phyloP scores from a whole-genome alignment of 2,113 vertebrate species.

The Pteruthius melanotis region DNA sequence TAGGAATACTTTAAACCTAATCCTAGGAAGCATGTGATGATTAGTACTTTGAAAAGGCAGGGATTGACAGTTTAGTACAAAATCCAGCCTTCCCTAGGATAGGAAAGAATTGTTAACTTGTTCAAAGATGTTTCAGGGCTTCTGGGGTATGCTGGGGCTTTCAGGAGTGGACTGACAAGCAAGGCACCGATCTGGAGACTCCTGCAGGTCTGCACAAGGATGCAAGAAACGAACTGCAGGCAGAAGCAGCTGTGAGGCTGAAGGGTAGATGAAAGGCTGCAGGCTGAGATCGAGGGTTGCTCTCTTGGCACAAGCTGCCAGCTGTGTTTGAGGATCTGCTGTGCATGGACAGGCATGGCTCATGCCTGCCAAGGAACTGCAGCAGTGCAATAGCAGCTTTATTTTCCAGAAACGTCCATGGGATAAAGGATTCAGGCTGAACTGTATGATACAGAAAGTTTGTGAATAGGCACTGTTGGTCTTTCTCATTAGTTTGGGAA shows the following conservation, averaged over 20 bases:
- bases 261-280: background rate
- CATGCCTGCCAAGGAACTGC: background rate
- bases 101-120: background rate
- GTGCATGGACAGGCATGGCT: background rate
- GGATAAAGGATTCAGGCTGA: background rate
- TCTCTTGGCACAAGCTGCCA: background rate
- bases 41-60: background rate
- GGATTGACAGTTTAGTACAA: background rate
- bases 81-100: background rate
- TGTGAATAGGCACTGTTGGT: background rate
- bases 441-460: background rate
- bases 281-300: background rate
- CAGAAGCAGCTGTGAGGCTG: background rate
- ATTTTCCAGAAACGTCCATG: background rate
- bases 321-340: background rate
- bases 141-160: background rate
- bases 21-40: background rate
- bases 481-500: conserved; percentile 31
- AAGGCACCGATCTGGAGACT: background rate
- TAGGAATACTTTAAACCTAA: background rate
- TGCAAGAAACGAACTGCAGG: background rate
- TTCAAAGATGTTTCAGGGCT: background rate
- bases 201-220: background rate
- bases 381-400: background rate
- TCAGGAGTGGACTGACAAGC: background rate